Conservation (phyloP, 2,888 invertebrate genomes). For the Ormyrus pomaceus region DNA sequence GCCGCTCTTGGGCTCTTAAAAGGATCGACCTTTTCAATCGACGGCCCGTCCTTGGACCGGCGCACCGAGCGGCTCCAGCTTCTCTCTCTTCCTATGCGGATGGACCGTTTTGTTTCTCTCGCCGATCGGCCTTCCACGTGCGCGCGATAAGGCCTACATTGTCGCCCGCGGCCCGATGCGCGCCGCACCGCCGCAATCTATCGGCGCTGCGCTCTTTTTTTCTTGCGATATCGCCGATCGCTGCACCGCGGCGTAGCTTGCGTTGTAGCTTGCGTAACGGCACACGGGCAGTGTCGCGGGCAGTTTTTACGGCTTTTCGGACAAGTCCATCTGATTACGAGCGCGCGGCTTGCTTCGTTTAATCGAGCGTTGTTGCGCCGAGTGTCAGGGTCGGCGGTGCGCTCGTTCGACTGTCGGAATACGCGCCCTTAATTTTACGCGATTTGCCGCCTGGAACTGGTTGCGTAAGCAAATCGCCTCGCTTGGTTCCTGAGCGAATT, state of each 20-base stretch:
- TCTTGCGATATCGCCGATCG: no score
- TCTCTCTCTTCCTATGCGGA: conserved; percentile 22
- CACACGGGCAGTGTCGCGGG: no score
- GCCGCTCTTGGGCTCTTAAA: conserved; percentile 64
- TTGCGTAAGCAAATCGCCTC: conserved; percentile 46
- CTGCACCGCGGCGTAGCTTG: no score
- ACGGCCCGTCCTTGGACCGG: conserved; percentile 67
- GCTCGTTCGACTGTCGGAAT: conserved; percentile 44
- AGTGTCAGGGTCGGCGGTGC: conserved; percentile 46
- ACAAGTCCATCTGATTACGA: no score
- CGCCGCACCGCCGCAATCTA: neutral
- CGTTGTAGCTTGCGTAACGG: no score
- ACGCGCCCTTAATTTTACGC: conserved; percentile 51
- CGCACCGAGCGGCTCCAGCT: conserved; percentile 24
- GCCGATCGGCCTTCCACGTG: neutral
- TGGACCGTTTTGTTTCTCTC: conserved; percentile 25
- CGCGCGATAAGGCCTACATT: neutral
- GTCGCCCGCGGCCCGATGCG: neutral
- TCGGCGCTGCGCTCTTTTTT: neutral
- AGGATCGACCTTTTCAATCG: conserved; percentile 74
- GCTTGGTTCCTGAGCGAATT: conserved; percentile 18
- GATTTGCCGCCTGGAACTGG: conserved; percentile 35
- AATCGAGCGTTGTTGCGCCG: conserved; percentile 20
- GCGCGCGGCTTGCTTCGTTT: conserved; percentile 1
- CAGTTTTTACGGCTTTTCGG: no score